Base-by-base conservation (phyloP, 2,797 vertebrate genomes). In the Peromyscus eremicus region DNA sequence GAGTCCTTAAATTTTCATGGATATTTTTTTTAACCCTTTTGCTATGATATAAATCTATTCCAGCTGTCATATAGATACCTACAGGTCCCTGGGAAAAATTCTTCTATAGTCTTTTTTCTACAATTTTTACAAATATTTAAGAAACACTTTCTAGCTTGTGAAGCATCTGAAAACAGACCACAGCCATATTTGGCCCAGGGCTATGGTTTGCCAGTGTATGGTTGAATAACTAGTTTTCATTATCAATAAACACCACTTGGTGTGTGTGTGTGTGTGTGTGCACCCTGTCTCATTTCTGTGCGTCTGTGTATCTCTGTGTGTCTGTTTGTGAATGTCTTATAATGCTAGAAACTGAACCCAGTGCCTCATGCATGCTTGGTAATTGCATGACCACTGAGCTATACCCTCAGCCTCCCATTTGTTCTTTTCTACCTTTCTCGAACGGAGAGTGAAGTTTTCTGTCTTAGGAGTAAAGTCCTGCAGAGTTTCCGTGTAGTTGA, bases 101-200 rank as follows among this genome's bases (percentile, higher is more conserved):
- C 49, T 52, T 52, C 49, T 52, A 13, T 87, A 19, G 60, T 81
- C 71, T 64, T 23, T 64, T 66, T 89, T 77, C 62, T 49, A 76
- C 17, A 82, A 66, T n/a, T 16, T 52, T 88, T 77, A 19, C 46
- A 95, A 94, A 68, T 79, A 92, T 60, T 46, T 85, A 82, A 92
- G 89, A 66, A 94, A 75, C 34, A 49, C 8, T 85, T 89, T 88
- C 83, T 75, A 82, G 52, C 46, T 81, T 80, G 21, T 62, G 66
- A 49, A 40, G 27, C 34, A 16, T 75, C 68, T 94, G 68, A 82
- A 93, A 88, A 85, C 52, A 37, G 52, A 77, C 64, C 23, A 5
- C 40, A 82, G 27, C 62, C 43, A 81, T 46, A 84, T 96, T 92
- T 89, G 11, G 34, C 40, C 55, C n/a, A 23, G 34, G 21, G 17